A percentile compares a stretch with the other conserved stretches of the same genome.
Conservation (phyloP, 2,888 invertebrate species). For the Agrenia bidenticulata region DNA sequence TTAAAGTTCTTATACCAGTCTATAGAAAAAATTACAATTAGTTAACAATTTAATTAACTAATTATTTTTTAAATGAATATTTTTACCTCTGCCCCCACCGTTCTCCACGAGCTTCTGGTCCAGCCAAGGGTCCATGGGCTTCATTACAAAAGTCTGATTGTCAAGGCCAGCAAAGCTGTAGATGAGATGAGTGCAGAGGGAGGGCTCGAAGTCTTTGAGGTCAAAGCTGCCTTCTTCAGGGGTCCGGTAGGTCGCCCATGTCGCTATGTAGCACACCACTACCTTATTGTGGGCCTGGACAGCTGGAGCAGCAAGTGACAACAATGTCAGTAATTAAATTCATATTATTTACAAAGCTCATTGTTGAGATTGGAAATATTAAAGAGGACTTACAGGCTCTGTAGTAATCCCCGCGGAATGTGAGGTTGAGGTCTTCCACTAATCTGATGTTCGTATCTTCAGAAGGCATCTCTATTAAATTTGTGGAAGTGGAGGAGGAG, state of each 20-base stretch:
- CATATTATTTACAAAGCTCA: neutral
- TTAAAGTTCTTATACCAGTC: constrained; percentile 67
- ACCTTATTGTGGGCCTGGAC: constrained; percentile 65
- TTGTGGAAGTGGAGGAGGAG: neutral
- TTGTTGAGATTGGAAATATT: neutral
- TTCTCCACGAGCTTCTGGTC: constrained; percentile 70
- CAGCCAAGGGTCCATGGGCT: constrained; percentile 73
- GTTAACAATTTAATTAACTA: neutral
- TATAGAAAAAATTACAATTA: constrained; percentile 46
- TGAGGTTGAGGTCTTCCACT: constrained; percentile 19
- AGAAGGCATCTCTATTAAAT: neutral
- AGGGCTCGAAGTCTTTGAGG: constrained; percentile 67
- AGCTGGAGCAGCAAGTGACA: constrained; percentile 25
- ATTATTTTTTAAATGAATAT: neutral
- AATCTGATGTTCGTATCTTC: neutral
- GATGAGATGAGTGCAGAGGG: constrained; percentile 75
- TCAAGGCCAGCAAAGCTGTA: constrained; percentile 81
- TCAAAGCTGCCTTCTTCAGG: constrained; percentile 66
- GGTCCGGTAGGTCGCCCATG: constrained; percentile 74
- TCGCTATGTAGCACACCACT: constrained; percentile 77
- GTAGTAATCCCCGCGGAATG: constrained; percentile 22
- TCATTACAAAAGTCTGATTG: constrained; percentile 66
- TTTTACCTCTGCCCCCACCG: constrained; percentile 64
- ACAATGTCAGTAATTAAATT: neutral
- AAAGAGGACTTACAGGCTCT: constrained; percentile 17